Evolutionary conservation across 1,140 invertebrate genomes (phyloP), one percentile per base, ranked within the genome.

Genomic region (Leptoteleia sp.): DNA sequence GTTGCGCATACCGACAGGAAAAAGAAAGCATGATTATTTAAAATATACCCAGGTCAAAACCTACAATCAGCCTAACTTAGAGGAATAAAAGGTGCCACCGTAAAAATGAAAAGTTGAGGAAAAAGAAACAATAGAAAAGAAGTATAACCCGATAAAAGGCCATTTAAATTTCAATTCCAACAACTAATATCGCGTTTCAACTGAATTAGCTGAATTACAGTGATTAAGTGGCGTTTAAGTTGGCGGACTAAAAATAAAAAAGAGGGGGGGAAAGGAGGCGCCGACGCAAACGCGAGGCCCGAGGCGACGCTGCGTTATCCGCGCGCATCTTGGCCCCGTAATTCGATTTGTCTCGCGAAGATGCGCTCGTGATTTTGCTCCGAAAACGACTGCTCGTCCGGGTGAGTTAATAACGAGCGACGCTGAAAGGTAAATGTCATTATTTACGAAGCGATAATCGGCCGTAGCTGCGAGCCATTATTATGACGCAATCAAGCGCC

Each of bases 391-490:
- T 40, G 59, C 22, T 38, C 47, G 33, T 16, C 19, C n/a, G n/a
- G 17, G 35, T 11, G 40, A 67, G 55, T 45, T 67, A 47, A 50
- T 55, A 43, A 35, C 19, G 15, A 22, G 33, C 22, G 1, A 27
- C 37, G 35, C 19, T 33, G 17, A 48, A 64, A 40, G 33, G 35
- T 31, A 67, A 54, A 67, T 45, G 43, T 29, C 54, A 61, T 71
- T 71, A 71, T 71, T 61, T 71, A 50, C 37, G 35, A 61, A 42
- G 47, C 45, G 47, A 61, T 71, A 61, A 71, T 71, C 43, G 35
- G 6, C 15, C 22, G 43, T 71, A 12, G 68, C 68, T 72, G 13
- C 27, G 37, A 52, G 68, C 48, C 29, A 47, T 62, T 72, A 62
- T 72, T 72, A 61, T 29, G 52, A 31, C 50, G 52, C 42, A 68